Evolutionary conservation across 2,888 invertebrate genomes (phyloP), one percentile per base, ranked within the genome.

Genomic region (Calephelis perditalis): DNA sequence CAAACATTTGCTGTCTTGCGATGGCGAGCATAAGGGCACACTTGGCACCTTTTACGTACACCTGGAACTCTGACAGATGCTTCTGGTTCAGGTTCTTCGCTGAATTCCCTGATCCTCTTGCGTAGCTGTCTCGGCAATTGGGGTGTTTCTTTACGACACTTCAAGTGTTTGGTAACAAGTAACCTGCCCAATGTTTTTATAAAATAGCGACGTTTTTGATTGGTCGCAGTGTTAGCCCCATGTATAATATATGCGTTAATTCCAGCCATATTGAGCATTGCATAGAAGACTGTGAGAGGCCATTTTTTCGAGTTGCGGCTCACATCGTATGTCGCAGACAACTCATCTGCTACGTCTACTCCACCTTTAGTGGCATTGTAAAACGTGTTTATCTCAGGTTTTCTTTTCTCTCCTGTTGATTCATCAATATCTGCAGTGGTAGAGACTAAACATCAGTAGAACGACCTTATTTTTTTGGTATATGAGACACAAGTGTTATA

Each of bases 391-490:
- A 71, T 72, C 59, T 70, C 66, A 15, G 71, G 70, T 65, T 70
- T 74, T 60, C 61, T 58, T 62, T 67, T 63, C 9, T 68, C 64
- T 37, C 65, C 68, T 55, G 71, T 71, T 55, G 65, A 43, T 62
- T 59, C 40, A 67, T 75, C 71, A 59, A 75, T 71, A 54, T 61
- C 61, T 46, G 68, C 62, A 60, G 71, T 71, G 69, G 62, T 76
- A 72, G 46, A 74, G 45, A 12, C 66, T 69, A 46, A 74, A 76
- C 63, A 77, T 62, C 12, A 71, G 57, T 46, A 72, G 11, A 37
- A 75, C 72, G 62, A 70, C 67, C 74, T 74, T 68, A 66, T 64
- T 68, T 69, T 60, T 71, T 73, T 54, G 74, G 71, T 11, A 71
- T 67, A 60, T 73, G 72, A 36, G 73, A 75, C 43, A 76, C 68